Conservation (phyloP, 2,888 invertebrate genomes). For the Neocrepidodera transversa region DNA sequence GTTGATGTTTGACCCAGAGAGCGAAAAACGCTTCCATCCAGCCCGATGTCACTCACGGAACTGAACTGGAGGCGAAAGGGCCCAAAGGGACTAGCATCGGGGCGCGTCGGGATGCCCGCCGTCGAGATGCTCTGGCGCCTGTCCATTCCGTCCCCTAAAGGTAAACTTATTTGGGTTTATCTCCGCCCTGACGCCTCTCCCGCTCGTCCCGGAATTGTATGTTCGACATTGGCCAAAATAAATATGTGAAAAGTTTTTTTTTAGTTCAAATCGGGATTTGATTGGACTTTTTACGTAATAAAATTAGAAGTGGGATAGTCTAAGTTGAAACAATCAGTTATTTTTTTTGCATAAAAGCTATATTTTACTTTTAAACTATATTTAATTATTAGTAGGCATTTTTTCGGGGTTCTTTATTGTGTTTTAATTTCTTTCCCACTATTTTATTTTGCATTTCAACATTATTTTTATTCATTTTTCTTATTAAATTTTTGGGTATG, state of each 20-base stretch:
- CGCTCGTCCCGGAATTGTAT: conserved; percentile 30
- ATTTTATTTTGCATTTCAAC: no score
- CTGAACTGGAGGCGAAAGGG: conserved; percentile 49
- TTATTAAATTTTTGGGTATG: no score
- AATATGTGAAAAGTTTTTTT: conserved; percentile 26
- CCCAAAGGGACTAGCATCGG: conserved; percentile 45
- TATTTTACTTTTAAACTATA: no score
- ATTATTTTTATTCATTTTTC: no score
- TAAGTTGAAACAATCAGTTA: no score
- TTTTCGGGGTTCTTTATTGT: no score
- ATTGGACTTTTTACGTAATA: conserved; percentile 12
- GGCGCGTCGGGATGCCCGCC: conserved; percentile 41
- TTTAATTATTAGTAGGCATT: no score
- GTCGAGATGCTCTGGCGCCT: conserved; percentile 51
- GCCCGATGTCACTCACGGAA: conserved; percentile 59
- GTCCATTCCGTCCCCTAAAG: conserved; percentile 52
- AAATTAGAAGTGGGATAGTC: background rate
- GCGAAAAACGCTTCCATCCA: conserved; percentile 54
- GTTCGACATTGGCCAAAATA: conserved; percentile 39
- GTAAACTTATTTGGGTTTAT: conserved; percentile 39
- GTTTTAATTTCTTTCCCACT: no score
- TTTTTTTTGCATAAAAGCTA: no score
- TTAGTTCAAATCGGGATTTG: background rate
- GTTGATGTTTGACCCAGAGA: conserved; percentile 1
- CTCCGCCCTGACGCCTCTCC: conserved; percentile 31